These are phyloP conservation scores for Heliconius melpomene DNA, from an alignment of 1,140 invertebrate species.

Conservation along the genomic window DNA sequence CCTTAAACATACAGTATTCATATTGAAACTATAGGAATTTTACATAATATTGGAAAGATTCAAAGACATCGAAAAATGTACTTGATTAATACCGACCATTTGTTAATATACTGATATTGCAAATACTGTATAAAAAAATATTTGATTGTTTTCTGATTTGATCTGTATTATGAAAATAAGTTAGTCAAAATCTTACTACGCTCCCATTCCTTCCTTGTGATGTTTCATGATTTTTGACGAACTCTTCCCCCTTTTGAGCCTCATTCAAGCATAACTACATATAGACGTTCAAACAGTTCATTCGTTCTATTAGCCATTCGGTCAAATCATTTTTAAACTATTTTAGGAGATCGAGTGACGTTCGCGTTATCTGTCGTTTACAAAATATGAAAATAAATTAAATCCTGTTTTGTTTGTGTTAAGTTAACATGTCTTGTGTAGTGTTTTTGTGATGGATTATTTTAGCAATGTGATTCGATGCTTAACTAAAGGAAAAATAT, in stretches of 20 bases:
- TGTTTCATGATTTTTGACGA: too few species aligned
- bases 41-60: neutral
- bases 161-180: too few species aligned
- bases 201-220: too few species aligned
- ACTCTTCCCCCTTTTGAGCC: too few species aligned
- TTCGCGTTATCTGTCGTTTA: slow-evolving; percentile 9
- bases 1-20: too few species aligned
- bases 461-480: neutral
- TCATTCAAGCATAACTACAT: too few species aligned
- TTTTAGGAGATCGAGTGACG: slow-evolving; percentile 25
- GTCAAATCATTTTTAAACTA: slow-evolving; percentile 30
- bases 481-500: neutral
- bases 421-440: slow-evolving; percentile 1
- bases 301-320: slow-evolving; percentile 21
- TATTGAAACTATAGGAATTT: neutral
- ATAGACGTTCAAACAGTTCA: neutral
- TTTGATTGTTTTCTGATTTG: too few species aligned
- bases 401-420: slow-evolving; percentile 5
- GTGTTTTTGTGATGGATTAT: neutral
- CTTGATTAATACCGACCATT: too few species aligned
- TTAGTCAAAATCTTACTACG: too few species aligned
- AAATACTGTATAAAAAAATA: too few species aligned
- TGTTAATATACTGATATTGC: too few species aligned
- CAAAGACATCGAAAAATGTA: neutral
- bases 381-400: neutral